Evolutionary conservation across 2,888 invertebrate genomes (phyloP).

Genomic region (Azorinus chamasolen): DNA sequence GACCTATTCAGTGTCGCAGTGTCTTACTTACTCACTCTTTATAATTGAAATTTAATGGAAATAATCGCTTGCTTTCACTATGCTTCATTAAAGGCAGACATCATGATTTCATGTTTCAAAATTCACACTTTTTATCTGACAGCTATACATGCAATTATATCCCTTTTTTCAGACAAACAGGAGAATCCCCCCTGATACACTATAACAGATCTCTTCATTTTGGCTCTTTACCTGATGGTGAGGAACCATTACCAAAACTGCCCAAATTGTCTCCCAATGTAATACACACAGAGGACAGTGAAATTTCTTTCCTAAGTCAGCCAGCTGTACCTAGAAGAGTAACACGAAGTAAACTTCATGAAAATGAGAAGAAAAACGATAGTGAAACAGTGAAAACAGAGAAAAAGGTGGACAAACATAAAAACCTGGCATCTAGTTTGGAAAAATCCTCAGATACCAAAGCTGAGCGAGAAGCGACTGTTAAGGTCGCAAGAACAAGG

Average conservation of each 20-base stretch:
- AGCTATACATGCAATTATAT: too few relatives aligned
- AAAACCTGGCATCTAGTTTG: background rate
- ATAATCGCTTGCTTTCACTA: too few relatives aligned
- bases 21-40: too few relatives aligned
- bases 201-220: constrained; percentile 48
- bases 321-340: constrained; percentile 51
- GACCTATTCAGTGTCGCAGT: too few relatives aligned
- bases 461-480: background rate
- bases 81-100: too few relatives aligned
- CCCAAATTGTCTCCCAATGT: constrained; percentile 72
- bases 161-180: constrained; percentile 29
- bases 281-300: constrained; percentile 53
- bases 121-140: too few relatives aligned
- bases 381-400: background rate
- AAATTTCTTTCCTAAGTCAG: constrained; percentile 47
- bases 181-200: constrained; percentile 56
- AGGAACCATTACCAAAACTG: constrained; percentile 72
- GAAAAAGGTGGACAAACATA: constrained; percentile 2
- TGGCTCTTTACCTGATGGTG: constrained; percentile 19
- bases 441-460: constrained; percentile 18
- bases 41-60: too few relatives aligned
- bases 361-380: background rate
- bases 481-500: constrained; percentile 19
- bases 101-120: too few relatives aligned
- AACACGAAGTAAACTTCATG: constrained; percentile 50